phyloP scores from a whole-genome alignment of 1,140 invertebrate species.

The Cherax destructor region DNA sequence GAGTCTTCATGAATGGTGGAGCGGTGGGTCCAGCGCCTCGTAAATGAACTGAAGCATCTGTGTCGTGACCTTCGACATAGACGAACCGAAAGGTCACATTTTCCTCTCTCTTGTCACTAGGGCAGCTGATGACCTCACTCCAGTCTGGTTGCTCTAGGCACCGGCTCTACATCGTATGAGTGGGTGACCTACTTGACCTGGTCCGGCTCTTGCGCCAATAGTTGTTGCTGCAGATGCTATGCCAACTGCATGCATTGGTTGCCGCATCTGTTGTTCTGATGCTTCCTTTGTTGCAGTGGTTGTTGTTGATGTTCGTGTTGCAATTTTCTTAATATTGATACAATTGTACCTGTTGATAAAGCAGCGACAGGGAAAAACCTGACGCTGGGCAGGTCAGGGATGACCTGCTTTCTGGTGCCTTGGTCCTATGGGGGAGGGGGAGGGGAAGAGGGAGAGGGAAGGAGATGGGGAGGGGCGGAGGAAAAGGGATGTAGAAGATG shows the following conservation, averaged over 20 bases:
- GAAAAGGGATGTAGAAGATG: neutral
- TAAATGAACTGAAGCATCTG: neutral
- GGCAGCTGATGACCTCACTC: neutral
- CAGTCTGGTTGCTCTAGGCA: neutral
- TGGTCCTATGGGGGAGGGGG: neutral
- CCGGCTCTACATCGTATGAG: neutral
- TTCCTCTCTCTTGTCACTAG: neutral
- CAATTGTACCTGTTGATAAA: no score
- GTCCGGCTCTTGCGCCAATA: no score
- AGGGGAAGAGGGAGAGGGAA: neutral
- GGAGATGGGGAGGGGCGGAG: neutral
- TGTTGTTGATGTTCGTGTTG: no score
- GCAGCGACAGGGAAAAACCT: no score
- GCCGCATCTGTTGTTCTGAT: no score
- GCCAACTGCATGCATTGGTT: no score
- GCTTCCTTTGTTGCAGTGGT: no score
- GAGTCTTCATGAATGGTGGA: no score
- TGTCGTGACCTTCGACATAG: neutral
- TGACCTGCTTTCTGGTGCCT: no score
- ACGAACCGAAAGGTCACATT: neutral
- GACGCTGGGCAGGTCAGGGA: no score
- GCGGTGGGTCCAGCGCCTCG: no score
- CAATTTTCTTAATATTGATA: no score
- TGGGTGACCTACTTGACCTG: neutral
- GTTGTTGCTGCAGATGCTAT: neutral